Conservation (phyloP, 2,113 vertebrate species). For the Chaetodon auriga region DNA sequence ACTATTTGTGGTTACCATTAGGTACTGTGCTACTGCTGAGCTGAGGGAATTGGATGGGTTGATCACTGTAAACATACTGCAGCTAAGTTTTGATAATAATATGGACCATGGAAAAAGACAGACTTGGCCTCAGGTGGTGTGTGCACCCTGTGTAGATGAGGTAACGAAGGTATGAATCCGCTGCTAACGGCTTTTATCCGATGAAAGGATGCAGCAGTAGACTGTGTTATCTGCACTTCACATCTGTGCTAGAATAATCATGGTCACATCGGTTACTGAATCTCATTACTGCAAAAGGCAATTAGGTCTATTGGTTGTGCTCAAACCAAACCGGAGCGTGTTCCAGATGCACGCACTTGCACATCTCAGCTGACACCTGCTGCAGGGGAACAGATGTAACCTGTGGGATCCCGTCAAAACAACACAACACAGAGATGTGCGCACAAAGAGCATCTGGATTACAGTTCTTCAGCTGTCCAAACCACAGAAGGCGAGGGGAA, state of each 20-base stretch:
- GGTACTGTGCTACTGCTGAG: constrained; percentile 41
- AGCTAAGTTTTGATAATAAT: not conserved
- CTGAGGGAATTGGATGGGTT: constrained; percentile 12
- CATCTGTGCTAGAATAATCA: constrained; percentile 36
- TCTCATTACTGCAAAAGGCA: constrained; percentile 47
- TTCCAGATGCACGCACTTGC: constrained; percentile 1
- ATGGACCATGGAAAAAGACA: not conserved
- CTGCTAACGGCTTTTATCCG: not conserved
- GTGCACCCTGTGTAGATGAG: constrained; percentile 13
- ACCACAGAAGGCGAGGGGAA: constrained; percentile 38
- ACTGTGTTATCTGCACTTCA: constrained; percentile 12
- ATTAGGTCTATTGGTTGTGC: constrained; percentile 46
- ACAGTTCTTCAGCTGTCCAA: constrained; percentile 47
- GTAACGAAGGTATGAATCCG: constrained; percentile 42
- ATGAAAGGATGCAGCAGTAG: not conserved
- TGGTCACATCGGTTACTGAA: constrained; percentile 3
- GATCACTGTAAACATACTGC: constrained; percentile 36
- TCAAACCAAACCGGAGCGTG: constrained; percentile 16
- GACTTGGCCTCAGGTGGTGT: too few relatives aligned
- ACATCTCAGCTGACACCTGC: constrained; percentile 34
- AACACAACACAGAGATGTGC: constrained; percentile 36
- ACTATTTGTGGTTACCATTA: constrained; percentile 40
- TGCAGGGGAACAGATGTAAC: constrained; percentile 36
- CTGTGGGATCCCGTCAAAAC: constrained; percentile 47
- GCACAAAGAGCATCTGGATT: constrained; percentile 32